Base-by-base conservation (phyloP, 2,797 vertebrate genomes). In the Picus viridis region DNA sequence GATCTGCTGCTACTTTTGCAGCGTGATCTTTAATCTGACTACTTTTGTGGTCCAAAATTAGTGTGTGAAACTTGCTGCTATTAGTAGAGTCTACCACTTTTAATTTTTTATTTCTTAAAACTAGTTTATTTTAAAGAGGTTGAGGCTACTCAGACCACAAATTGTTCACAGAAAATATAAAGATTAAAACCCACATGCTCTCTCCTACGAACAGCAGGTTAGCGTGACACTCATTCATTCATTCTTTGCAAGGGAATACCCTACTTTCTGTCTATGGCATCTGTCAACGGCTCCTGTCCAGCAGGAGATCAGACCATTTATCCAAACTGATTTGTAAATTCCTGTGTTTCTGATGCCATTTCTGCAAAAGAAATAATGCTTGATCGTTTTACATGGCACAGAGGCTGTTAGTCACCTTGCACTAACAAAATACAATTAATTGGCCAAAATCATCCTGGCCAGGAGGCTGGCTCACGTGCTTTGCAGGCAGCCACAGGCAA, bases 251-350 rank as follows among this genome's bases (percentile, higher is more conserved):
- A 62, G 26, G 71, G n/a, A 88, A 87, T 63, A 64, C 58, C 74
- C 78, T 51, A 12, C 80, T 53, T 57, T 90, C 80, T 83, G 56
- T 74, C 62, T 75, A 49, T 2, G 17, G 75, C 43, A 87, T 73
- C 70, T 86, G 43, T 47, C 64, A 85, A 82, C 78, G 47, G 65
- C 56, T 91, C 18, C 82, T 85, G 73, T 65, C 70, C 73, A 81
- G 70, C 34, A 81, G 32, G 12, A 80, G 53, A 85, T 91, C 63
- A 87, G 62, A 70, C 72, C 19, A 87, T 86, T 92, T 89, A 85
- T 88, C 56, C 78, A 77, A 80, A 49, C 30, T 77, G 56, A 39
- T 65, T 65, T 59, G 47, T 89, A 95, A 80, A 77, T 4, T 11
- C 77, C 54, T 32, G 34, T 53, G 36, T 88, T 94, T 84, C 83